Evolutionary conservation across 2,888 invertebrate species (phyloP).

Genomic region (Aphodius granarius): DNA sequence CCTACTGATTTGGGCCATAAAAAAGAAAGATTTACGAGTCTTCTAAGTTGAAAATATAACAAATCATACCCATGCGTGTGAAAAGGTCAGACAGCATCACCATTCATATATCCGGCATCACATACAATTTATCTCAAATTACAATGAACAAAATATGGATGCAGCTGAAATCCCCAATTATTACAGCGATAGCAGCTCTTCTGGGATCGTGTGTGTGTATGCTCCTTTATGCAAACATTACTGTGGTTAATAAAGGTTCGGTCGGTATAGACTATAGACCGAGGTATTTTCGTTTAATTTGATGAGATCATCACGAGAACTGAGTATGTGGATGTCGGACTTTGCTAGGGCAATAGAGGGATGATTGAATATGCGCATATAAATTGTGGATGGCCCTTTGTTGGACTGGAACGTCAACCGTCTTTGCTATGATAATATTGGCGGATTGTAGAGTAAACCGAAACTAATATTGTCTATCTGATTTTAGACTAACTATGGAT

Average conservation of each 20-base stretch:
- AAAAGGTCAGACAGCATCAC: too few relatives aligned
- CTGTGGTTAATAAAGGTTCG: neutral
- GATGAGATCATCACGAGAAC: neutral
- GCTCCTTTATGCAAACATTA: conserved; percentile 6
- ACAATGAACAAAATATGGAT: too few relatives aligned
- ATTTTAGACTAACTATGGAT: neutral
- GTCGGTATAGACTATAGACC: too few relatives aligned
- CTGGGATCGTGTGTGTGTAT: neutral
- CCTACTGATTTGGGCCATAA: too few relatives aligned
- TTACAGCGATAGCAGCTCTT: too few relatives aligned
- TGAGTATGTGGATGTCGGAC: neutral
- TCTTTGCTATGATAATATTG: neutral
- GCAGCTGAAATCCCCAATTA: too few relatives aligned
- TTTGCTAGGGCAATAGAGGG: neutral
- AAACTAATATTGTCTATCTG: neutral
- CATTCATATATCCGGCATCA: too few relatives aligned
- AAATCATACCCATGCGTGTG: too few relatives aligned
- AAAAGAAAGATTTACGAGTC: too few relatives aligned
- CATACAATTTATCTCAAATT: too few relatives aligned
- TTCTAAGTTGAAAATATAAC: too few relatives aligned
- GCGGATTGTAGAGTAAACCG: neutral
- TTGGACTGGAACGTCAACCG: neutral
- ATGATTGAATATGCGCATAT: neutral
- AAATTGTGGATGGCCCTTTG: neutral
- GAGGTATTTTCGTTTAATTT: conserved; percentile 14